Conservation (phyloP, 2,888 invertebrate genomes). For the Xestia xanthographa region DNA sequence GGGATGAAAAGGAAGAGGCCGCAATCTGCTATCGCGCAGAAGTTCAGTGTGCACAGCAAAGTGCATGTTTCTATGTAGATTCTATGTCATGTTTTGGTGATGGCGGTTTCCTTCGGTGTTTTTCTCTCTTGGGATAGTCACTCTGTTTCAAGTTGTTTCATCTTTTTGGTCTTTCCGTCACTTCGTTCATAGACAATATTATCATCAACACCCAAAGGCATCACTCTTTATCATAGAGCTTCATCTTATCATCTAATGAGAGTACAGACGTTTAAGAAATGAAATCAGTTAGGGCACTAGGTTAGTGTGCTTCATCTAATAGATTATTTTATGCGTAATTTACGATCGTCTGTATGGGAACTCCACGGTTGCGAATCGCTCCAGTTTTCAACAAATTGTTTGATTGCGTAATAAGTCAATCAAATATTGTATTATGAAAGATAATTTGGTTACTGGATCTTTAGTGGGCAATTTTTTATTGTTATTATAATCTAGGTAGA, state of each 20-base stretch:
- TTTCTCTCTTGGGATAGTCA: not conserved
- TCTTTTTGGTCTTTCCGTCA: not conserved
- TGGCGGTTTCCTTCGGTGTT: not conserved
- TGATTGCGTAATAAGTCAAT: slow-evolving; percentile 57
- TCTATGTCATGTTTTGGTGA: not conserved
- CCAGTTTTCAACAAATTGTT: slow-evolving; percentile 52
- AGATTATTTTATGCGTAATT: slow-evolving; percentile 63
- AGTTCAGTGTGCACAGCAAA: not conserved
- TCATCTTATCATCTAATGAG: not conserved
- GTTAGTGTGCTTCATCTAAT: slow-evolving; percentile 41
- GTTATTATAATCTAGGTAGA: not conserved
- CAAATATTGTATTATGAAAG: slow-evolving; percentile 35
- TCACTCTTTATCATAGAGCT: not conserved
- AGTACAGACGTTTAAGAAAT: slow-evolving; percentile 10
- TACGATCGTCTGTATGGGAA: slow-evolving; percentile 49
- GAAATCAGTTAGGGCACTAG: slow-evolving; percentile 35
- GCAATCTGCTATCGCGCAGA: too few relatives aligned
- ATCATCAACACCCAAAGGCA: not conserved
- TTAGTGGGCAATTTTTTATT: slow-evolving; percentile 7
- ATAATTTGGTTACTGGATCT: slow-evolving; percentile 14
- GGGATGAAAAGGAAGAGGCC: too few relatives aligned
- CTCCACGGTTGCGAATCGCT: slow-evolving; percentile 33
- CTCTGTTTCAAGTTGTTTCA: not conserved
- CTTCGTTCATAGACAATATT: not conserved
- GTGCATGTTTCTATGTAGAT: not conserved